phyloP scores from a whole-genome alignment of 2,797 vertebrate genomes.

The Liparis tanakae region DNA sequence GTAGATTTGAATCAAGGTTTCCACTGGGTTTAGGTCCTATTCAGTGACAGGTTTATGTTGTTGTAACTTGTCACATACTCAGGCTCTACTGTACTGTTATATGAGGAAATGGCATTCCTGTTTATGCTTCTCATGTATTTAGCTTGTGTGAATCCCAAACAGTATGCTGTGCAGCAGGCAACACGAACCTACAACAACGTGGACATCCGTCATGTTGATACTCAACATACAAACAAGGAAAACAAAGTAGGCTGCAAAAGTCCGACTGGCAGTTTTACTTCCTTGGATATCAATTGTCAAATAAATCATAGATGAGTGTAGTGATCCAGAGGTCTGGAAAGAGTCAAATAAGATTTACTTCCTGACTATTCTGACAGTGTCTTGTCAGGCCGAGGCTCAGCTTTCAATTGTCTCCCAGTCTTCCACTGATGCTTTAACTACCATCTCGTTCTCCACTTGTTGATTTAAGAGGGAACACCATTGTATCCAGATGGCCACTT shows the following conservation, averaged over 20 bases:
- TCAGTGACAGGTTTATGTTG: neutral
- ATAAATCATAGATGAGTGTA: neutral
- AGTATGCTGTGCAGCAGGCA: neutral
- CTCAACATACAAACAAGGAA: neutral
- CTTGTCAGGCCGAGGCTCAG: neutral
- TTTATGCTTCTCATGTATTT: neutral
- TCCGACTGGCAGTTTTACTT: neutral
- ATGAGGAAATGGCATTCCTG: neutral
- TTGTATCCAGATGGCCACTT: conserved; percentile 56
- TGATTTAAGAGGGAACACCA: conserved; percentile 58
- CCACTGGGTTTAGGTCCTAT: neutral
- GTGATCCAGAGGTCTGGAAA: neutral
- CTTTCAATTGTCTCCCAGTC: conserved; percentile 24
- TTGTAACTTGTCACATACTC: no score
- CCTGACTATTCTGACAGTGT: conserved; percentile 9
- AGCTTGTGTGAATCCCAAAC: neutral
- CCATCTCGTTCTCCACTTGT: conserved; percentile 32
- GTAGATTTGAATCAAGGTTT: neutral
- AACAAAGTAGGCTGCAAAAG: neutral
- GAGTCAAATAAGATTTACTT: neutral
- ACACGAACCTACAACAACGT: neutral
- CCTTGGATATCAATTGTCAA: neutral
- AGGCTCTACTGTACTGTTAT: neutral
- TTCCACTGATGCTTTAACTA: conserved; percentile 25
- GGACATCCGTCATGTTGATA: neutral